Percentiles rank a stretch among this genome's conserved stretches.
Conservation (phyloP, 2,113 vertebrate genomes). For the Phylloscopus trochiloides region DNA sequence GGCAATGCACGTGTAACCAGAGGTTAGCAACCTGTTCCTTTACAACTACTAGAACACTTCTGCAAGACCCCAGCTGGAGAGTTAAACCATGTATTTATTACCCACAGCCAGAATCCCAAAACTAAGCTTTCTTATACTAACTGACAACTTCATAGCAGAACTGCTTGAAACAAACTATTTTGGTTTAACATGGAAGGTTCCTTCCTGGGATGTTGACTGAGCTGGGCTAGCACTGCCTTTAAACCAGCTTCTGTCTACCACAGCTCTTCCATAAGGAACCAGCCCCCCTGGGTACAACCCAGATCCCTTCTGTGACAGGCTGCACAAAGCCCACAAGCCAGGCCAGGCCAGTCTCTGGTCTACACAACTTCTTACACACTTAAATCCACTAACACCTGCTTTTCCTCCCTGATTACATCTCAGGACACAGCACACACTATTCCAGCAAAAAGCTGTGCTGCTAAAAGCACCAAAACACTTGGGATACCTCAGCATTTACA, state of each 20-base stretch:
- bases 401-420: neutral
- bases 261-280: neutral
- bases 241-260: neutral
- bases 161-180: neutral
- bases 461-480: neutral
- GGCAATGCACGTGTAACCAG: rapidly evolving
- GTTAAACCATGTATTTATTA: neutral
- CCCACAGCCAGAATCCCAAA: neutral
- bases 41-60: neutral
- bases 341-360: neutral
- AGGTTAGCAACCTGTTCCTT: neutral
- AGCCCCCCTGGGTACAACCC: neutral
- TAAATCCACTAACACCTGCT: neutral
- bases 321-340: neutral
- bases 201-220: neutral
- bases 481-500: neutral
- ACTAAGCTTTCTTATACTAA: neutral
- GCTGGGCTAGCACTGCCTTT: neutral
- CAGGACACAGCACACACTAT: neutral
- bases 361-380: neutral
- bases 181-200: neutral
- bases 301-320: neutral
- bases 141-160: neutral
- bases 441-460: neutral
- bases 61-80: neutral